Percentiles rank a stretch among this genome's conserved stretches.
These are phyloP conservation scores for Muntiacus reevesi DNA, from an alignment of 2,113 vertebrate genomes.

Conservation along the genomic window DNA sequence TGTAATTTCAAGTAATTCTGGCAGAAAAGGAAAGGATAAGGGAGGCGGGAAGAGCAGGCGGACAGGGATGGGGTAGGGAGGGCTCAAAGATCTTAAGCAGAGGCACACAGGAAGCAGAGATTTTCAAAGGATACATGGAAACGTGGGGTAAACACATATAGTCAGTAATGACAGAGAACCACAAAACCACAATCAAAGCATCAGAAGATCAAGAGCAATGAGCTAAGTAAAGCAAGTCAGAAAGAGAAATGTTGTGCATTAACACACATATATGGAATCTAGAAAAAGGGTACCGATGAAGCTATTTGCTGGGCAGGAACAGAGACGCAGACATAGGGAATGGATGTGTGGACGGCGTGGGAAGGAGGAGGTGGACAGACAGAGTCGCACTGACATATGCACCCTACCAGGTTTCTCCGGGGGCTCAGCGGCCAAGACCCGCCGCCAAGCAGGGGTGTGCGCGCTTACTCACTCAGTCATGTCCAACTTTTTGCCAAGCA, in stretches of 20 bases:
- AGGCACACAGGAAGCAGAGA: neutral
- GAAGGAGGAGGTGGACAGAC: neutral
- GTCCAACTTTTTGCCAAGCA: neutral
- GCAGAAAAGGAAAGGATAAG: neutral
- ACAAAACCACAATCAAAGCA: neutral
- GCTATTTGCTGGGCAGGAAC: neutral
- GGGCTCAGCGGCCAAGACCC: neutral
- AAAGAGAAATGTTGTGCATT: neutral
- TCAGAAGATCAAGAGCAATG: neutral
- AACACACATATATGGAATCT: neutral
- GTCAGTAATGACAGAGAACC: neutral
- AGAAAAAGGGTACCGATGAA: neutral
- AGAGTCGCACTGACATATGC: rapidly evolving
- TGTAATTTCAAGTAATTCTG: neutral
- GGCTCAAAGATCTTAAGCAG: neutral
- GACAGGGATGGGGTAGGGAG: neutral
- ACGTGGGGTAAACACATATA: too few species aligned
- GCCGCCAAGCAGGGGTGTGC: neutral
- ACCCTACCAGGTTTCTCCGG: neutral
- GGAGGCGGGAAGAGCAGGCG: rapidly evolving
- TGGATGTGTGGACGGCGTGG: neutral
- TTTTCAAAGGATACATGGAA: neutral
- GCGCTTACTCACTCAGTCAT: neutral
- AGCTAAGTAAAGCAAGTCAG: neutral
- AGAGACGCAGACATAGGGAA: neutral